These are phyloP conservation scores for Panthera leo DNA, from an alignment of 2,113 vertebrate genomes.

Conservation along the genomic window DNA sequence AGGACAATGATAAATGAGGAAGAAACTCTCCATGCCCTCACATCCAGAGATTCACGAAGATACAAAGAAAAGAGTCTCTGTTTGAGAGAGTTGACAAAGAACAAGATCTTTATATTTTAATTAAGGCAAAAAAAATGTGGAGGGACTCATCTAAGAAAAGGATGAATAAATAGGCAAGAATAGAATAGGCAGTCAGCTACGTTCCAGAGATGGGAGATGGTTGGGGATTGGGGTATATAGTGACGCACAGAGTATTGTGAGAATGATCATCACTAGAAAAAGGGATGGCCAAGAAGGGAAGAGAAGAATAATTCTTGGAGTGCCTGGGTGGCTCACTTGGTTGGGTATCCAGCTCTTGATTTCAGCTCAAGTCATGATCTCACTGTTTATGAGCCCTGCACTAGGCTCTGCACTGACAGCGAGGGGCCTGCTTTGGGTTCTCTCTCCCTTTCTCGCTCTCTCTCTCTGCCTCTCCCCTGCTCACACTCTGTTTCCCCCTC, in stretches of 20 bases:
- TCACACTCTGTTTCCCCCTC: too few relatives aligned
- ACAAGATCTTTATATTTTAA: background rate
- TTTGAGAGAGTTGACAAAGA: background rate
- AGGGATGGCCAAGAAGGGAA: background rate
- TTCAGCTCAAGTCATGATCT: too few relatives aligned
- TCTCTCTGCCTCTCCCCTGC: too few relatives aligned
- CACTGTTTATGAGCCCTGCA: too few relatives aligned
- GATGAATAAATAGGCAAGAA: background rate
- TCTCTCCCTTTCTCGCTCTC: too few relatives aligned
- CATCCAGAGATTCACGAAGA: background rate
- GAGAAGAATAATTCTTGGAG: conserved; percentile 58
- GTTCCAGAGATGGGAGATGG: background rate
- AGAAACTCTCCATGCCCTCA: background rate
- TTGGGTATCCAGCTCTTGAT: too few relatives aligned
- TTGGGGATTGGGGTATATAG: background rate
- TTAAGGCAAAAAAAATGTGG: background rate
- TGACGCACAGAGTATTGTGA: background rate
- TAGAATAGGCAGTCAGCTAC: background rate
- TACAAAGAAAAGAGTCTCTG: background rate
- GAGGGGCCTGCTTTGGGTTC: too few relatives aligned
- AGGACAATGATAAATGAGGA: background rate
- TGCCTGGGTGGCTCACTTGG: too few relatives aligned
- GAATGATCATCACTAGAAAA: conserved; percentile 1
- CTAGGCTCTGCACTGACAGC: too few relatives aligned
- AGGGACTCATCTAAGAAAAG: background rate